Evolutionary conservation across 2,113 vertebrate genomes (phyloP).

Genomic region (Nannobrachium achirus): DNA sequence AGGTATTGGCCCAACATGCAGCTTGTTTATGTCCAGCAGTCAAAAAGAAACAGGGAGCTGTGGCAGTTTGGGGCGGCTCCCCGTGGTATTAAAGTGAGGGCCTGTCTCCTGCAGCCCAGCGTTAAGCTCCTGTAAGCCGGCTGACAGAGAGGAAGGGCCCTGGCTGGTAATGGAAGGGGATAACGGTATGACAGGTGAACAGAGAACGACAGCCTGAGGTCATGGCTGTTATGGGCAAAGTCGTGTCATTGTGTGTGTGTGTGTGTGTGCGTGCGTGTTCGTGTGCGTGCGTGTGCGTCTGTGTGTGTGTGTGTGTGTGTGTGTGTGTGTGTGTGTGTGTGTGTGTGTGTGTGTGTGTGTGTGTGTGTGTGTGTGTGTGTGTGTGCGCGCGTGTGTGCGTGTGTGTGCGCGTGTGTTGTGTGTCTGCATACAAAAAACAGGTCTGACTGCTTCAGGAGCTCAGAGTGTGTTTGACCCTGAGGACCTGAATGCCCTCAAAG

Average conservation of each 20-base stretch:
- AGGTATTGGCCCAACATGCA: background rate
- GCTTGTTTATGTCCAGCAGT: constrained; percentile 21
- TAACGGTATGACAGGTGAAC: constrained; percentile 42
- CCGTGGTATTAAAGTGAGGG: constrained; percentile 23
- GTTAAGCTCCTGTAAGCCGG: constrained; percentile 39
- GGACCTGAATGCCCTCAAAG: constrained; percentile 54
- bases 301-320: constrained; percentile 8
- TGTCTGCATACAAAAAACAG: constrained; percentile 22
- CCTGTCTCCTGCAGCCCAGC: constrained; percentile 17
- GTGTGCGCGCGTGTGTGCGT: too few species aligned
- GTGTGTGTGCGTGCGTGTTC: background rate
- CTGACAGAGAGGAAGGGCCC: constrained; percentile 57
- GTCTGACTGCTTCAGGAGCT: constrained; percentile 36
- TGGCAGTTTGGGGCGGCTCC: constrained; percentile 25
- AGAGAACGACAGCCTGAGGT: constrained; percentile 33
- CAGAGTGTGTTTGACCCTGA: constrained; percentile 54
- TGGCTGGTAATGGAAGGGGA: constrained; percentile 26
- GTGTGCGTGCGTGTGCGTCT: background rate
- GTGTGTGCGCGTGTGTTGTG: too few species aligned
- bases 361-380: constrained; percentile 10
- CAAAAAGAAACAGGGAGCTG: background rate
- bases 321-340: background rate
- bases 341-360: background rate
- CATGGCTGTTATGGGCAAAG: constrained; percentile 1
- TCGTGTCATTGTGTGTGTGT: background rate